Percentiles rank a stretch among this genome's conserved stretches.
Conservation (phyloP, 1,140 invertebrate genomes). For the Babylonia areolata region DNA sequence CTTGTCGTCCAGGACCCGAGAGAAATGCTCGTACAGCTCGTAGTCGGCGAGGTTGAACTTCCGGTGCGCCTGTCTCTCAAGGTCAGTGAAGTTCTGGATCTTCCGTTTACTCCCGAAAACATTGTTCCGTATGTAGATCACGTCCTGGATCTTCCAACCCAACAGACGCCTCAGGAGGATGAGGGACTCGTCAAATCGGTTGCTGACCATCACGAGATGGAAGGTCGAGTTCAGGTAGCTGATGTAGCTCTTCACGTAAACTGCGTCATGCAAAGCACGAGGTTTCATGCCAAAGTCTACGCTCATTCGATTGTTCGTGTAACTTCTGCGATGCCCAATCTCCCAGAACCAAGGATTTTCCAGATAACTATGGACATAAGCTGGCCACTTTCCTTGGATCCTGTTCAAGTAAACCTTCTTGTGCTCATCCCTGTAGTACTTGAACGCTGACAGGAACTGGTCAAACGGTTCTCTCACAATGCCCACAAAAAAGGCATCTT, state of each 20-base stretch:
- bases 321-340: slow-evolving; percentile 34
- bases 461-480: slow-evolving; percentile 62
- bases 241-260: slow-evolving; percentile 39
- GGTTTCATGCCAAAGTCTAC: slow-evolving; percentile 59
- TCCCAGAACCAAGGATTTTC: slow-evolving; percentile 36
- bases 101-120: background rate
- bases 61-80: slow-evolving; percentile 4
- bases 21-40: slow-evolving; percentile 24
- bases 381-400: slow-evolving; percentile 46
- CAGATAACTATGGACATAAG: slow-evolving; percentile 49
- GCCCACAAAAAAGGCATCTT: slow-evolving; percentile 58
- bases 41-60: background rate
- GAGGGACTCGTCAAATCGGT: slow-evolving; percentile 62
- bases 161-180: slow-evolving; percentile 56
- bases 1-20: background rate
- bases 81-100: slow-evolving; percentile 2
- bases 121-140: slow-evolving; percentile 47
- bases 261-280: slow-evolving; percentile 18
- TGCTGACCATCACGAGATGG: slow-evolving; percentile 56
- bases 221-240: slow-evolving; percentile 54
- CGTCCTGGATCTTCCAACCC: slow-evolving; percentile 60
- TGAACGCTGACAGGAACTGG: slow-evolving; percentile 59
- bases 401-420: slow-evolving; percentile 36
- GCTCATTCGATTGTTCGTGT: slow-evolving; percentile 62
- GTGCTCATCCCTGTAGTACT: slow-evolving; percentile 46